These are phyloP conservation scores for Pyrocoelia pectoralis DNA, from an alignment of 2,888 invertebrate species.

Conservation along the genomic window DNA sequence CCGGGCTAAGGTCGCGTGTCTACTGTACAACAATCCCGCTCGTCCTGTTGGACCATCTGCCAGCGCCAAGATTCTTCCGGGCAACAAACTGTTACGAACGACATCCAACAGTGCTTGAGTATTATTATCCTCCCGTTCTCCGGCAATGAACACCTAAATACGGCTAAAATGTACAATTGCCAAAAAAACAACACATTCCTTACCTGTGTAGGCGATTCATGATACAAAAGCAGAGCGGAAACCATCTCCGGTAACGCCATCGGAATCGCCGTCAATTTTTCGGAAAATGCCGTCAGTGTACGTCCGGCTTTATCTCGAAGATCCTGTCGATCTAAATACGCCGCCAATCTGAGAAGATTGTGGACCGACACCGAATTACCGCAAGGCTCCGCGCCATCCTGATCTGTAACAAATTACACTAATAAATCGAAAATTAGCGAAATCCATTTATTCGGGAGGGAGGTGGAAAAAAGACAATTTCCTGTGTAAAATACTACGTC, in stretches of 20 bases:
- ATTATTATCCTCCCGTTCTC: constrained; percentile 69
- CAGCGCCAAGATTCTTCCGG: constrained; percentile 73
- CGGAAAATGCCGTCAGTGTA: constrained; percentile 69
- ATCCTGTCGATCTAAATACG: constrained; percentile 71
- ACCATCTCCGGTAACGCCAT: constrained; percentile 80
- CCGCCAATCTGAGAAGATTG: constrained; percentile 79
- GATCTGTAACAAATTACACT: constrained; percentile 67
- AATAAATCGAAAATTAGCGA: constrained; percentile 5
- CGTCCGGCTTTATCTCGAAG: constrained; percentile 65
- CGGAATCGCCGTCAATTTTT: constrained; percentile 70
- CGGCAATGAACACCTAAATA: constrained; percentile 72
- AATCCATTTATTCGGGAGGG: background rate
- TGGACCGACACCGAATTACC: constrained; percentile 88
- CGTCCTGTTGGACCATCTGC: constrained; percentile 66
- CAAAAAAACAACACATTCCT: constrained; percentile 23
- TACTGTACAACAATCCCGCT: constrained; percentile 52
- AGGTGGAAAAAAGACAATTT: background rate
- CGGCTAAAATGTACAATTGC: constrained; percentile 21
- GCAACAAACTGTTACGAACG: constrained; percentile 70
- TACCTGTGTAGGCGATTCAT: constrained; percentile 79
- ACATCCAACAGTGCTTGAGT: constrained; percentile 72
- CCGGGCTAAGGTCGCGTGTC: constrained; percentile 60
- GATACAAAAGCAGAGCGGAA: constrained; percentile 73
- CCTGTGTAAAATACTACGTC: background rate
- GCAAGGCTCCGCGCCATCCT: constrained; percentile 94